Evolutionary conservation across 2,113 vertebrate genomes (phyloP), one percentile per base, ranked within the genome.

Genomic region (Lamprotornis superbus): DNA sequence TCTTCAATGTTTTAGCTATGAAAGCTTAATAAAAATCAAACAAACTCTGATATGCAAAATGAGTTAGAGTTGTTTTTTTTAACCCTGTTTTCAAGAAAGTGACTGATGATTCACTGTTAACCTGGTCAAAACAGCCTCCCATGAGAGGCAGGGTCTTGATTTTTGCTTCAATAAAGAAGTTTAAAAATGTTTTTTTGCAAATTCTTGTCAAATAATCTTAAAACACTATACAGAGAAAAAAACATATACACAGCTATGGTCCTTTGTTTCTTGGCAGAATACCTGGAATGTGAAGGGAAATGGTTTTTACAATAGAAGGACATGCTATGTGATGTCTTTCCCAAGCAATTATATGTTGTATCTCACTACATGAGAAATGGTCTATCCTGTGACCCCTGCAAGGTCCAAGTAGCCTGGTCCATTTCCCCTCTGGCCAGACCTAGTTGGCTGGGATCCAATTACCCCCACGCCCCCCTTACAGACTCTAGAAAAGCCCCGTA

Each of bases 281-380:
- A 89, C 13, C 56, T 75, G 71, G 49, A 88, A 83, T 23, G 69
- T 56, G 47, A 91, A 71, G 11, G 12, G 23, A 89, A 91, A 64
- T 35, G 5, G 4, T 44, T 82, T 89, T 79, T 50, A 31, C 39
- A 94, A 79, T 5, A 64, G 37, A 86, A 90, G 7, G 82, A 71
- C 13, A 44, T 39, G 22, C 46, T 87, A 85, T 42, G 12, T 67
- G 77, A 60, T 69, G 19, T 91, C 81, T 87, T 89, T 87, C 69
- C 91, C 61, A 87, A 85, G 81, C 57, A 95, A 91, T 85, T 94
- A 79, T 4, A 3, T 93, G n/a, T n/a, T n/a, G n/a, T n/a, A n/a
- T n/a, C n/a, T n/a, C n/a, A n/a, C n/a, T n/a, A n/a, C n/a, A n/a
- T n/a, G n/a, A n/a, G n/a, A n/a, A n/a, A n/a, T n/a, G n/a, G n/a